These are phyloP conservation scores for Lota lota DNA, from an alignment of 2,113 vertebrate species.

Conservation along the genomic window DNA sequence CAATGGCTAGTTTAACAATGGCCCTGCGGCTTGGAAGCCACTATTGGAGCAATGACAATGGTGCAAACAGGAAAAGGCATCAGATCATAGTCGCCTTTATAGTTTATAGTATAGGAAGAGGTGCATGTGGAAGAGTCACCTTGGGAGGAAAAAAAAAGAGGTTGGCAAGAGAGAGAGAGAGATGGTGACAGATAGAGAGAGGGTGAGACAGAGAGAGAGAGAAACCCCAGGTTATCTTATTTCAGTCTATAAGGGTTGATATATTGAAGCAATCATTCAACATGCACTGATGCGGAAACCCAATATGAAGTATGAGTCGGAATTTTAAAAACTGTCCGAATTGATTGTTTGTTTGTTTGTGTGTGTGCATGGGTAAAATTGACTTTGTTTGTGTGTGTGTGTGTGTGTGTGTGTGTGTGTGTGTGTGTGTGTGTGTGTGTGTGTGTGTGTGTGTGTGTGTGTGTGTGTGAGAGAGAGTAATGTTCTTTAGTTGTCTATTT, in stretches of 20 bases:
- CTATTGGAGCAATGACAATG: too few species aligned
- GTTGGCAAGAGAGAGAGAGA: neutral
- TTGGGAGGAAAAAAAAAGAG: constrained; percentile 38
- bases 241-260: constrained; percentile 33
- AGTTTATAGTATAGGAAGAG: constrained; percentile 28
- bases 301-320: neutral
- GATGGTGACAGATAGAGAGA: too few species aligned
- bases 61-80: constrained; percentile 13
- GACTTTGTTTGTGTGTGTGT: too few species aligned
- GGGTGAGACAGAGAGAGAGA: too few species aligned
- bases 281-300: neutral
- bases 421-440: too few species aligned
- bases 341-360: neutral
- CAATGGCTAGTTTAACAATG: too few species aligned
- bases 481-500: too few species aligned
- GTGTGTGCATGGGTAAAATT: neutral
- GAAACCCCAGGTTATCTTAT: constrained; percentile 43
- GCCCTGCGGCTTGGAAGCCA: too few species aligned
- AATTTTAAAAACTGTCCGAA: neutral
- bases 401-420: too few species aligned
- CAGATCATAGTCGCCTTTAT: constrained; percentile 13
- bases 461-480: too few species aligned
- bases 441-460: too few species aligned
- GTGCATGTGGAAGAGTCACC: constrained; percentile 72
- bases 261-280: constrained; percentile 6